Conservation (phyloP, 2,888 invertebrate genomes). For the Anagyrus pseudococci region DNA sequence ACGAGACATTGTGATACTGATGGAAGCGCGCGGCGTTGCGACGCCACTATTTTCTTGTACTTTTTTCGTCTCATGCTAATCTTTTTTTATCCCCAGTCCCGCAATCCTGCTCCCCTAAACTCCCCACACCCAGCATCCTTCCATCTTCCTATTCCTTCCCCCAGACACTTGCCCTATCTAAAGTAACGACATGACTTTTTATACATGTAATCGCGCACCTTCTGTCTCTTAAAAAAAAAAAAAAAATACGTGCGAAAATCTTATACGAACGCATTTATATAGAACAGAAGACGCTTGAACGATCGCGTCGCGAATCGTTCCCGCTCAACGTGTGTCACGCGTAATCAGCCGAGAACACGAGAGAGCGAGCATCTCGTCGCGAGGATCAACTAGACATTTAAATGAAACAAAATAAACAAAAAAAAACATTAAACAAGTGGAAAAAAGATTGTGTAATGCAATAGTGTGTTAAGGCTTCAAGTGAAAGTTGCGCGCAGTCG, state of each 20-base stretch:
- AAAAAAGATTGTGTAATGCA: conserved; percentile 34
- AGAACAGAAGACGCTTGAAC: conserved; percentile 24
- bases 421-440: conserved; percentile 15
- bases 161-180: too few species aligned
- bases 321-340: too few species aligned
- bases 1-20: conserved; percentile 57
- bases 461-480: conserved; percentile 35
- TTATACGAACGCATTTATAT: conserved; percentile 34
- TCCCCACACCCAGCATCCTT: too few species aligned
- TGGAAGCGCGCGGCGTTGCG: conserved; percentile 42
- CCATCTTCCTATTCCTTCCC: too few species aligned
- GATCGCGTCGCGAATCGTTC: conserved; percentile 40
- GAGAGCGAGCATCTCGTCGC: too few species aligned
- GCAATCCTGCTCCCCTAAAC: too few species aligned
- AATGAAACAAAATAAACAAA: neutral
- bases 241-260: conserved; percentile 26
- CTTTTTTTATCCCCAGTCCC: conserved; percentile 1
- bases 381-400: too few species aligned
- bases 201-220: conserved; percentile 33
- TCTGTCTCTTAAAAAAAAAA: conserved; percentile 24
- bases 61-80: conserved; percentile 34
- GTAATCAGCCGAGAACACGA: too few species aligned
- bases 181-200: neutral
- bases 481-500: conserved; percentile 36
- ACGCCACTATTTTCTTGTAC: conserved; percentile 36